Conservation (phyloP, 2,113 vertebrate species). For the Probosciger aterrimus region DNA sequence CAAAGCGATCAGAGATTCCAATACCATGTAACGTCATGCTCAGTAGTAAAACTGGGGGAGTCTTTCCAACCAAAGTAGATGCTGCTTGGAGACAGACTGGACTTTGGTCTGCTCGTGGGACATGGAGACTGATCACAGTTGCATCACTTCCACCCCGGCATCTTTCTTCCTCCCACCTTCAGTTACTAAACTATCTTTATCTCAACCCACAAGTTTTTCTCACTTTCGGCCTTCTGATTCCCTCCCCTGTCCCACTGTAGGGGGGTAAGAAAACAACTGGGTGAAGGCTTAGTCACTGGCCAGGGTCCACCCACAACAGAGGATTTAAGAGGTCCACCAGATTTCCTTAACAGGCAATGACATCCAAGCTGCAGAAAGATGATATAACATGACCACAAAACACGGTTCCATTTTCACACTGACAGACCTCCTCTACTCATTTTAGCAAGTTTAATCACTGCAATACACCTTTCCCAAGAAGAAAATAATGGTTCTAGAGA, state of each 20-base stretch:
- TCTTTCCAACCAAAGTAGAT: neutral
- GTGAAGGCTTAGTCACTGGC: neutral
- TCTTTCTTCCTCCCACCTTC: neutral
- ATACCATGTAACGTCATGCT: neutral
- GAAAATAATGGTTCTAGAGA: neutral
- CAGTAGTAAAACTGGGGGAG: neutral
- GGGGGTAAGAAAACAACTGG: neutral
- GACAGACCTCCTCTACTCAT: neutral
- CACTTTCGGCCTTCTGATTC: neutral
- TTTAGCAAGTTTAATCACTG: neutral
- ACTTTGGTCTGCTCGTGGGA: neutral
- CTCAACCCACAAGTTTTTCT: neutral
- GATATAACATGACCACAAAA: neutral
- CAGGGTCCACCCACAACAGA: neutral
- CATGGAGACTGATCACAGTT: neutral
- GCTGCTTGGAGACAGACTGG: neutral
- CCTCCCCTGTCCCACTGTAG: accelerated
- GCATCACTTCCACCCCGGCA: neutral
- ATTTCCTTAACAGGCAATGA: neutral
- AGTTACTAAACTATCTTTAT: neutral
- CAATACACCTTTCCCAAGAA: neutral
- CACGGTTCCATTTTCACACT: neutral
- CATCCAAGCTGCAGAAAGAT: neutral
- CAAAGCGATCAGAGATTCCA: neutral
- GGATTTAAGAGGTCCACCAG: neutral